These are phyloP conservation scores for Calycopis cecrops DNA, from an alignment of 1,140 invertebrate genomes.

Conservation along the genomic window DNA sequence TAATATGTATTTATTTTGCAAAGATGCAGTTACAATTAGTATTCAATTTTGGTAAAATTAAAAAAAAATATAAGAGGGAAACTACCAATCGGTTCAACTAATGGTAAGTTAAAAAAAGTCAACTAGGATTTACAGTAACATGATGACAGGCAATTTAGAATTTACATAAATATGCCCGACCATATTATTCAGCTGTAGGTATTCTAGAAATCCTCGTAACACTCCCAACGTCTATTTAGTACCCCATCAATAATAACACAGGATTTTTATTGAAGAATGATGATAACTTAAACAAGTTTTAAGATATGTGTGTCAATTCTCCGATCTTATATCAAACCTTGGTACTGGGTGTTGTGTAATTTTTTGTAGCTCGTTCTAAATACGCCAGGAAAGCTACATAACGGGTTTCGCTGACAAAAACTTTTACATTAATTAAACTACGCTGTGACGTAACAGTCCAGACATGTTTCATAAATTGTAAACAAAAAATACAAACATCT, in stretches of 20 bases:
- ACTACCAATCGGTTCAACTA: no score
- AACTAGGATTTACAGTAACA: no score
- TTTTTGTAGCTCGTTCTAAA: conserved; percentile 11
- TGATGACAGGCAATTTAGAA: no score
- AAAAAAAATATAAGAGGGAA: no score
- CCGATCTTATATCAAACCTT: conserved; percentile 10
- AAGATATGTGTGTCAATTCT: conserved; percentile 10
- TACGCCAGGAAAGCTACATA: conserved; percentile 10
- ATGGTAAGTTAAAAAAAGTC: no score
- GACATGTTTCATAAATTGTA: conserved; percentile 6
- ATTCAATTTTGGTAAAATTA: no score
- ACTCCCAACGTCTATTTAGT: no score
- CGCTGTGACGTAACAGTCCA: background rate
- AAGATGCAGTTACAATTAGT: no score
- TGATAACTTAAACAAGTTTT: conserved; percentile 6
- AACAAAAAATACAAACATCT: background rate
- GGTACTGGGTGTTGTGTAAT: conserved; percentile 10
- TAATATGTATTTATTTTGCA: no score
- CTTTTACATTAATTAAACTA: conserved; percentile 10
- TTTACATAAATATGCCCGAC: no score
- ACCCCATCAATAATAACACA: background rate
- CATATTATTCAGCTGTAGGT: no score
- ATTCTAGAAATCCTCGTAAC: no score
- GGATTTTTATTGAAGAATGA: conserved; percentile 2
- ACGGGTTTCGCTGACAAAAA: conserved; percentile 10